Conservation (phyloP, 2,888 invertebrate species). For the Nineta flava region DNA sequence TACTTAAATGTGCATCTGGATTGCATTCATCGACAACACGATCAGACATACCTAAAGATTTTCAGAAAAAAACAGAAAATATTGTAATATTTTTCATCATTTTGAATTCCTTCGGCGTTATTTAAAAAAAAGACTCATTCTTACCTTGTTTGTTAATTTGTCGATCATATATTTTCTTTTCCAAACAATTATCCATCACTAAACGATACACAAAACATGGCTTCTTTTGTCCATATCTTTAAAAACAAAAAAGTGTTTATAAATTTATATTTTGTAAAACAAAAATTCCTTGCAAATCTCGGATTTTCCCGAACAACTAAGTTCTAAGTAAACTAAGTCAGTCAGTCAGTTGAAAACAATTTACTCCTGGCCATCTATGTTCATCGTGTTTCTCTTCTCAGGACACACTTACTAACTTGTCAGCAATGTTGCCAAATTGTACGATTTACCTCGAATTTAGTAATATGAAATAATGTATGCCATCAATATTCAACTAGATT, state of each 20-base stretch:
- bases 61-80: neutral
- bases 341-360: no score
- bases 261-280: no score
- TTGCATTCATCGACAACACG: constrained; percentile 96
- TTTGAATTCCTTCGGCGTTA: neutral
- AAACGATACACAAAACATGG: constrained; percentile 91
- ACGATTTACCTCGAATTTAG: no score
- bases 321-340: no score
- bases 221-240: constrained; percentile 81
- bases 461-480: no score
- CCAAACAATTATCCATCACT: constrained; percentile 92
- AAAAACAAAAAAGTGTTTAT: constrained; percentile 10
- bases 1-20: constrained; percentile 82
- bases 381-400: no score
- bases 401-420: no score
- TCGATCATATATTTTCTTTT: constrained; percentile 94
- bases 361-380: no score
- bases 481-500: no score
- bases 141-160: constrained; percentile 95
- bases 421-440: no score
- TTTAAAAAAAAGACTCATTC: constrained; percentile 20
- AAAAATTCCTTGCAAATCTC: no score
- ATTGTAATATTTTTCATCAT: neutral
- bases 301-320: no score
- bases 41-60: constrained; percentile 60